phyloP scores from a whole-genome alignment of 2,888 invertebrate genomes.

The Tenthredo scrophulariae region DNA sequence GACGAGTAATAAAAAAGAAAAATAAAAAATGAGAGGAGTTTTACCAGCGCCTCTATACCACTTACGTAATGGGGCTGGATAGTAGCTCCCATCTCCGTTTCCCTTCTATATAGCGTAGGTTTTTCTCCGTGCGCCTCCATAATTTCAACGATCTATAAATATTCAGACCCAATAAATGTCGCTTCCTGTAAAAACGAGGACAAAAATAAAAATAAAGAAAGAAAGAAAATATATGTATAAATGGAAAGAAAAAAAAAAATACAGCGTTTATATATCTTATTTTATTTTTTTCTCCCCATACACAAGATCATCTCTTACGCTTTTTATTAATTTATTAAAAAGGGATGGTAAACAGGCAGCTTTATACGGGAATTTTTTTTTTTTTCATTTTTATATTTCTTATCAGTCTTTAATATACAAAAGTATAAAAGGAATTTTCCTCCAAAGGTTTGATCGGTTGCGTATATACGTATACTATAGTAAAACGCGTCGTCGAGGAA shows the following conservation, averaged over 20 bases:
- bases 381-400: background rate
- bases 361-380: background rate
- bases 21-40: slow-evolving; percentile 11
- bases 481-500: background rate
- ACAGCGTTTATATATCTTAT: background rate
- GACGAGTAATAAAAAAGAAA: slow-evolving; percentile 7
- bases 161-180: slow-evolving; percentile 25
- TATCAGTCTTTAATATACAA: background rate
- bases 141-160: slow-evolving; percentile 43
- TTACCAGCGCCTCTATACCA: slow-evolving; percentile 40
- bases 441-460: background rate
- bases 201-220: background rate
- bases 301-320: background rate
- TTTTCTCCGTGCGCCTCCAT: slow-evolving; percentile 1
- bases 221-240: background rate
- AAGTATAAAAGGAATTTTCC: background rate
- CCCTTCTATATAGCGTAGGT: background rate
- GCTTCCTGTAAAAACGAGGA: slow-evolving; percentile 19
- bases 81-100: slow-evolving; percentile 1
- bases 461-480: background rate
- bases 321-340: background rate
- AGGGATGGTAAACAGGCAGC: background rate
- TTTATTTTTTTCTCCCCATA: background rate
- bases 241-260: background rate
- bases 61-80: slow-evolving; percentile 39